Conservation (phyloP, 2,888 invertebrate species). For the Phlogophora meticulosa region DNA sequence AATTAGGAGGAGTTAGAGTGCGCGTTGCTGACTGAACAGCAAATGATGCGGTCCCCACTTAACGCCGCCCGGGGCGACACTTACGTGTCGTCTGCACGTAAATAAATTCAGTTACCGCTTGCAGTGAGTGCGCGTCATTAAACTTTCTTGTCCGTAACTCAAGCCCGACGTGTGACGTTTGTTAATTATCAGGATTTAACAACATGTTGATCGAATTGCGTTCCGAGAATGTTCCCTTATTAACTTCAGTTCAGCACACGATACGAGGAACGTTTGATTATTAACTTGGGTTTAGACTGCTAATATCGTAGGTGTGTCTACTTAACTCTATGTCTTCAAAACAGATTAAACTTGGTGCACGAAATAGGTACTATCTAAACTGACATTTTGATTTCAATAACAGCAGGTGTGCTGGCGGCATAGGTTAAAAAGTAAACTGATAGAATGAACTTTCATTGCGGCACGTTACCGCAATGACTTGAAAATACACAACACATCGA, state of each 20-base stretch:
- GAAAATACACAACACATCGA: slow-evolving; percentile 74
- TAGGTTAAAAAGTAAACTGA: slow-evolving; percentile 55
- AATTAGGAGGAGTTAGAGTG: slow-evolving; percentile 90
- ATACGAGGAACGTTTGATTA: slow-evolving; percentile 49
- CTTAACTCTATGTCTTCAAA: slow-evolving; percentile 16
- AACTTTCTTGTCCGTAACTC: slow-evolving; percentile 86
- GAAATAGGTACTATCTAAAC: slow-evolving; percentile 10
- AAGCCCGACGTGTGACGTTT: slow-evolving; percentile 79
- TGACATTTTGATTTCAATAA: slow-evolving; percentile 38
- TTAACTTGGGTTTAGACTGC: slow-evolving; percentile 36
- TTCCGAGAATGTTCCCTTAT: slow-evolving; percentile 58
- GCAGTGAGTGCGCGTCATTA: slow-evolving; percentile 87
- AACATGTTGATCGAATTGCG: slow-evolving; percentile 69
- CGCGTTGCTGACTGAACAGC: slow-evolving; percentile 89
- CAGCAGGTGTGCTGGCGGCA: slow-evolving; percentile 41
- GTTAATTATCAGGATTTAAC: slow-evolving; percentile 83
- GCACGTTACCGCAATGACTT: slow-evolving; percentile 61
- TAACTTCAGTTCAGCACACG: slow-evolving; percentile 52
- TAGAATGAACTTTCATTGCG: slow-evolving; percentile 63
- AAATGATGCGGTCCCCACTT: slow-evolving; percentile 91
- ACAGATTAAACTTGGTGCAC: slow-evolving; percentile 22
- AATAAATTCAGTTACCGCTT: slow-evolving; percentile 87
- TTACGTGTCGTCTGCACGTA: slow-evolving; percentile 86
- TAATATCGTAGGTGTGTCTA: slow-evolving; percentile 12
- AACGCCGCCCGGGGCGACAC: slow-evolving; percentile 84